Evolutionary conservation across 1,140 invertebrate genomes (phyloP).

Genomic region (Mamestra configurata): DNA sequence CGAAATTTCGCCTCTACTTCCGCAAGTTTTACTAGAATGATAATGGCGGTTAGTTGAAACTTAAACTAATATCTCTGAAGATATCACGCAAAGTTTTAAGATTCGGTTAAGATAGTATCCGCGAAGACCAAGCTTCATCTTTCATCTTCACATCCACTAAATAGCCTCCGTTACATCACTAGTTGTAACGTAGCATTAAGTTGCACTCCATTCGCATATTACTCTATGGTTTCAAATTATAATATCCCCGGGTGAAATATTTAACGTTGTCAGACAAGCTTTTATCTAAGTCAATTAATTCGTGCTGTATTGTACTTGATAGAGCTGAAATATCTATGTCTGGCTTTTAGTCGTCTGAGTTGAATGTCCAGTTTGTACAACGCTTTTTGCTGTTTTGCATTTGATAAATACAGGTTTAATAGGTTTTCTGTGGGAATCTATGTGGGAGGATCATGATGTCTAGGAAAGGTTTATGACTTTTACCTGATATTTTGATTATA

Average conservation of each 20-base stretch:
- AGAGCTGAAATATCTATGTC: slow-evolving; percentile 32
- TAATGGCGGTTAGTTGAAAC: no score
- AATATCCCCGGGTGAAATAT: slow-evolving; percentile 38
- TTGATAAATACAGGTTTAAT: slow-evolving; percentile 36
- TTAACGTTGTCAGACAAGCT: slow-evolving; percentile 37
- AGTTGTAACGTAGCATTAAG: no score
- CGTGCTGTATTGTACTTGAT: slow-evolving; percentile 29
- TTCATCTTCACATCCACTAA: no score
- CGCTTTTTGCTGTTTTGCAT: slow-evolving; percentile 35
- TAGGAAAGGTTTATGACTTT: not conserved
- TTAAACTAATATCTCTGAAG: no score
- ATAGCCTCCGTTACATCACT: no score
- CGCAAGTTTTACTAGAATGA: no score
- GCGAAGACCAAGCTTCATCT: no score
- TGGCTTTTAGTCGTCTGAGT: slow-evolving; percentile 13
- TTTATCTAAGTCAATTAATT: slow-evolving; percentile 46
- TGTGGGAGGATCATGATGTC: slow-evolving; percentile 13
- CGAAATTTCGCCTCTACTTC: no score
- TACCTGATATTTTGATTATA: not conserved
- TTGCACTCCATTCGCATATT: not conserved
- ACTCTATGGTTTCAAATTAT: slow-evolving; percentile 47
- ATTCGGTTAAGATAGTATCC: no score
- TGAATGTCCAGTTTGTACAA: slow-evolving; percentile 17
- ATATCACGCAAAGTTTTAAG: no score
- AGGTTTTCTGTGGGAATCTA: slow-evolving; percentile 37